Conservation (phyloP, 2,797 vertebrate genomes). For the Onychomys leucogaster region DNA sequence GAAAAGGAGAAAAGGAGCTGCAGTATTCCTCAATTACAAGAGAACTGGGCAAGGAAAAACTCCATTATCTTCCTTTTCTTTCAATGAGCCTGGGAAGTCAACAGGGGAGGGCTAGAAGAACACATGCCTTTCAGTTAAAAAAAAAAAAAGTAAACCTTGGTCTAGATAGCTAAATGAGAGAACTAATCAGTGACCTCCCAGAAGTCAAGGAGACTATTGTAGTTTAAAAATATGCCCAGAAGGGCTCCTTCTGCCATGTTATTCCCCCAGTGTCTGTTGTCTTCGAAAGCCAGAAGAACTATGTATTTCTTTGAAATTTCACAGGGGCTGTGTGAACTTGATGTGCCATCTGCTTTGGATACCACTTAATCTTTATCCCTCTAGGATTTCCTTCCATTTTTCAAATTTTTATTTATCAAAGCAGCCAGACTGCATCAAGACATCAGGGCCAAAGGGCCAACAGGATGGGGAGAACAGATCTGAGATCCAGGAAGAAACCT, state of each 20-base stretch:
- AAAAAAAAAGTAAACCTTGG: constrained; percentile 59
- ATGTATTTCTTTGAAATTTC: constrained; percentile 47
- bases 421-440: constrained; percentile 20
- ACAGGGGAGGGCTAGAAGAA: constrained; percentile 47
- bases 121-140: constrained; percentile 57
- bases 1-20: constrained; percentile 76
- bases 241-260: neutral
- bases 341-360: constrained; percentile 1
- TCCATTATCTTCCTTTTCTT: constrained; percentile 72
- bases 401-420: constrained; percentile 56
- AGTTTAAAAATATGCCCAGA: constrained; percentile 48
- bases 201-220: constrained; percentile 16
- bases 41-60: constrained; percentile 53
- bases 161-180: constrained; percentile 38
- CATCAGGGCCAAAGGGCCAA: neutral
- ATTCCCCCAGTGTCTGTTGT: constrained; percentile 6
- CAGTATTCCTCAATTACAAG: constrained; percentile 76
- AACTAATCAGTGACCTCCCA: constrained; percentile 34
- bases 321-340: neutral
- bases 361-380: constrained; percentile 20
- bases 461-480: neutral
- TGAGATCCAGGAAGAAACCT: neutral
- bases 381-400: neutral
- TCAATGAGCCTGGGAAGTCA: constrained; percentile 54
- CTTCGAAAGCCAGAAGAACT: constrained; percentile 42